A percentile compares a stretch with the other conserved stretches of the same genome.
phyloP scores from a whole-genome alignment of 2,888 invertebrate genomes.

The Creontiades dilutus region DNA sequence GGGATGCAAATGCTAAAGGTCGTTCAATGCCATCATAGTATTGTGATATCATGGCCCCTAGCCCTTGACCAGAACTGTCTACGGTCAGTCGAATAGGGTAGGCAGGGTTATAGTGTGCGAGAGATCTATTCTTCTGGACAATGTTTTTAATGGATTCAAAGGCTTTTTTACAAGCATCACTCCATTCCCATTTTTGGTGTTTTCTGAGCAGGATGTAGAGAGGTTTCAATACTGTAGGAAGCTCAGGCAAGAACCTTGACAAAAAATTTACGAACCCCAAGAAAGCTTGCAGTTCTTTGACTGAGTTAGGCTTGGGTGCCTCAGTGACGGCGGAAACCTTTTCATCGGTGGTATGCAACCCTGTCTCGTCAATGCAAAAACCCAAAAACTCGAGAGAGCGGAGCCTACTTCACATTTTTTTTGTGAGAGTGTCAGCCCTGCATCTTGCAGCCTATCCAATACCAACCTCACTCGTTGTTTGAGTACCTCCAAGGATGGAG shows the following conservation, averaged over 20 bases:
- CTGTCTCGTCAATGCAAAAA: too few relatives aligned
- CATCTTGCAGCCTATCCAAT: background rate
- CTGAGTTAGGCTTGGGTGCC: too few relatives aligned
- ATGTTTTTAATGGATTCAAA: background rate
- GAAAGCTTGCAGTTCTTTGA: background rate
- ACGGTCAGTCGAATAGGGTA: constrained; percentile 47
- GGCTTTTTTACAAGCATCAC: background rate
- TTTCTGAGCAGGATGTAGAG: constrained; percentile 34
- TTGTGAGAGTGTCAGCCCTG: background rate
- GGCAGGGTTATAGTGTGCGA: constrained; percentile 60
- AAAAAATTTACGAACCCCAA: background rate
- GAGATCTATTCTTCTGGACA: background rate
- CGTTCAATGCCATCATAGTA: background rate
- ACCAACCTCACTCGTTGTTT: background rate
- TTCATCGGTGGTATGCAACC: too few relatives aligned
- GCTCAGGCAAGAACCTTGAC: background rate
- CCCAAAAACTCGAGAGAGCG: too few relatives aligned
- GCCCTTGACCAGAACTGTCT: constrained; percentile 13
- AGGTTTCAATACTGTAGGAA: background rate
- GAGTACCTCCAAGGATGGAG: background rate
- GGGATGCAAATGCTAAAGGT: constrained; percentile 2
- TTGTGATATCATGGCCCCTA: constrained; percentile 52
- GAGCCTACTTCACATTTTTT: background rate
- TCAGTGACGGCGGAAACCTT: too few relatives aligned
- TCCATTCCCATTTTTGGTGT: background rate